A percentile compares a stretch with the other conserved stretches of the same genome.
Conservation (phyloP, 2,113 vertebrate species). For the Aspidoscelis tigris region DNA sequence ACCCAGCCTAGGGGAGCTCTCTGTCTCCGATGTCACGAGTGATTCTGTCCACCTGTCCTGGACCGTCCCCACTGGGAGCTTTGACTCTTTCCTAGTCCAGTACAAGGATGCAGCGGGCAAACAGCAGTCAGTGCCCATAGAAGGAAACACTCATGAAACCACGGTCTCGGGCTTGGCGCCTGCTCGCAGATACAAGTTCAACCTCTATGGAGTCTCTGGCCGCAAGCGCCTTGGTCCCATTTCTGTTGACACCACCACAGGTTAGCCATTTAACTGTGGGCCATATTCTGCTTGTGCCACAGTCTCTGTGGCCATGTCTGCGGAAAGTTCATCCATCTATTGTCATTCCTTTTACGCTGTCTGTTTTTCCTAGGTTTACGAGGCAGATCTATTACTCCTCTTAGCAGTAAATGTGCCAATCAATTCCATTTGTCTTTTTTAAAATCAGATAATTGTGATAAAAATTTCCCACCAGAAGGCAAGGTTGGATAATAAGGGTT, state of each 20-base stretch:
- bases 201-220: conserved; percentile 65
- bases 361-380: neutral
- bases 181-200: conserved; percentile 63
- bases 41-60: conserved; percentile 57
- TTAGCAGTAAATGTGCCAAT: no score
- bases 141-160: conserved; percentile 2
- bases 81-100: conserved; percentile 64
- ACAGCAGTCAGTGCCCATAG: conserved; percentile 39
- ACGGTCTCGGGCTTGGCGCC: conserved; percentile 51
- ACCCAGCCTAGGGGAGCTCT: conserved; percentile 57
- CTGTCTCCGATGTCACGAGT: conserved; percentile 41
- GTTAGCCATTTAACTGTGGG: conserved; percentile 38
- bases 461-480: no score
- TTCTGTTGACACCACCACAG: conserved; percentile 40
- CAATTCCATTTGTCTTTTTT: no score
- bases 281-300: no score
- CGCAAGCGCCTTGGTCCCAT: conserved; percentile 53
- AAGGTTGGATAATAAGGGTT: no score
- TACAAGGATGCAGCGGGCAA: conserved; percentile 53
- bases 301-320: neutral
- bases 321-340: neutral
- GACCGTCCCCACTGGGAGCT: conserved; percentile 52
- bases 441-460: no score
- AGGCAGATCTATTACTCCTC: no score
- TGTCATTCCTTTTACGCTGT: neutral